These are phyloP conservation scores for Struthidea cinerea DNA, from an alignment of 2,113 vertebrate species.

Conservation along the genomic window DNA sequence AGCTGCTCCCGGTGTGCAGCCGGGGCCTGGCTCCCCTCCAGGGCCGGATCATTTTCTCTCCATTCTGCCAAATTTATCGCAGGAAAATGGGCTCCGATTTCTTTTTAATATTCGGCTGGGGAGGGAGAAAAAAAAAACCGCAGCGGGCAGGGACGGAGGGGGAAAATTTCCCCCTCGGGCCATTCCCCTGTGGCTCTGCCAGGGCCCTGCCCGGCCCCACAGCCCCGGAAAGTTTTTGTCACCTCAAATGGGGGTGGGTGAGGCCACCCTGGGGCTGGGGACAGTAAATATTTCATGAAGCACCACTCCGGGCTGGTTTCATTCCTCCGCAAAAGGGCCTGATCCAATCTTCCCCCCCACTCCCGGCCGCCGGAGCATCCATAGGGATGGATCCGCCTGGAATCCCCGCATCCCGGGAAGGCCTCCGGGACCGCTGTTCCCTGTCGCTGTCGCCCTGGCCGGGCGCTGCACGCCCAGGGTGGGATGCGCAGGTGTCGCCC, in stretches of 20 bases:
- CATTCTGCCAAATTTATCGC: constrained; percentile 39
- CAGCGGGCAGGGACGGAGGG: background rate
- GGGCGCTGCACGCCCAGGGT: background rate
- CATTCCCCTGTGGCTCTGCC: background rate
- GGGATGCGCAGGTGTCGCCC: background rate
- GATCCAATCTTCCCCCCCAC: background rate
- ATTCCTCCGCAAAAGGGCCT: background rate
- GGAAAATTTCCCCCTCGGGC: too few relatives aligned
- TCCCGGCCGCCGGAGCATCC: background rate
- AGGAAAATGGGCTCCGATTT: constrained; percentile 31
- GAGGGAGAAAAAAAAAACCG: background rate
- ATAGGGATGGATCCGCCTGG: background rate
- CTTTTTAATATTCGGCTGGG: background rate
- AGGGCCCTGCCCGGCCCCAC: background rate
- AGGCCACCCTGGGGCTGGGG: background rate
- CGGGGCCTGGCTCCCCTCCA: constrained; percentile 1
- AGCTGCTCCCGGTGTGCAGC: background rate
- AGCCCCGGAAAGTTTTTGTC: background rate
- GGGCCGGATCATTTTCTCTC: constrained; percentile 7
- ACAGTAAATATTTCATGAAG: background rate
- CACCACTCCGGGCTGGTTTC: background rate
- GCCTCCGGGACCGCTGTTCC: background rate
- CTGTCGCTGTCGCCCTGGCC: fast-evolving
- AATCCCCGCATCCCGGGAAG: background rate
- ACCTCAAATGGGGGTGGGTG: fast-evolving